Evolutionary conservation across 2,888 invertebrate genomes (phyloP).

Genomic region (Rotaria macrura): DNA sequence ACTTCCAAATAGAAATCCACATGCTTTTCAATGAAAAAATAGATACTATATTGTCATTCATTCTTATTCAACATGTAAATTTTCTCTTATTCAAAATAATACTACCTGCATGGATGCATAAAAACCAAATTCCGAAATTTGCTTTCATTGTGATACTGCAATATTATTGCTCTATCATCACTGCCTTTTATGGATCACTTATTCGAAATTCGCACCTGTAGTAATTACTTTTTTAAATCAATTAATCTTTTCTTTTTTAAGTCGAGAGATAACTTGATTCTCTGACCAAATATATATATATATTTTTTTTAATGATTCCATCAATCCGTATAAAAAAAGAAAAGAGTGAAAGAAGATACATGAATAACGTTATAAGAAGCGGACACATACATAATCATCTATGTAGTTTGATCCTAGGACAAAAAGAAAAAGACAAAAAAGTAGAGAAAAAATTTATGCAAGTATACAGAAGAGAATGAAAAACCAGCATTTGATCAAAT

Average conservation of each 20-base stretch:
- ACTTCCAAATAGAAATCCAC: neutral
- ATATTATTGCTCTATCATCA: neutral
- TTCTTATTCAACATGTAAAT: neutral
- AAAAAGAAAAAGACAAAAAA: neutral
- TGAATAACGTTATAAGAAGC: neutral
- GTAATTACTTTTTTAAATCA: neutral
- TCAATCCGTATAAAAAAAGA: neutral
- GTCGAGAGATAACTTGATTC: neutral
- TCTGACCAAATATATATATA: neutral
- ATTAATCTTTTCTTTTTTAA: neutral
- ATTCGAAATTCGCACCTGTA: neutral
- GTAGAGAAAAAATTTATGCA: neutral
- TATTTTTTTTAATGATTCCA: neutral
- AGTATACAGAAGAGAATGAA: neutral
- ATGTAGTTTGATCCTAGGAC: neutral
- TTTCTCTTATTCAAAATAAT: too few relatives aligned
- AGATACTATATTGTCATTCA: too few relatives aligned
- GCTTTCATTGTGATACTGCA: neutral
- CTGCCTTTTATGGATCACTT: neutral
- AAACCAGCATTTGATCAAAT: neutral
- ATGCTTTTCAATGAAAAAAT: neutral
- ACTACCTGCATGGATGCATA: neutral
- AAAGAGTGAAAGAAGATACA: neutral
- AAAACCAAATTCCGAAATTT: neutral
- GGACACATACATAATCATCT: neutral